Evolutionary conservation across 64 coral and sea anemone species (phyloP), one percentile per base, ranked within the genome.

Genomic region (Platygyra sinensis): DNA sequence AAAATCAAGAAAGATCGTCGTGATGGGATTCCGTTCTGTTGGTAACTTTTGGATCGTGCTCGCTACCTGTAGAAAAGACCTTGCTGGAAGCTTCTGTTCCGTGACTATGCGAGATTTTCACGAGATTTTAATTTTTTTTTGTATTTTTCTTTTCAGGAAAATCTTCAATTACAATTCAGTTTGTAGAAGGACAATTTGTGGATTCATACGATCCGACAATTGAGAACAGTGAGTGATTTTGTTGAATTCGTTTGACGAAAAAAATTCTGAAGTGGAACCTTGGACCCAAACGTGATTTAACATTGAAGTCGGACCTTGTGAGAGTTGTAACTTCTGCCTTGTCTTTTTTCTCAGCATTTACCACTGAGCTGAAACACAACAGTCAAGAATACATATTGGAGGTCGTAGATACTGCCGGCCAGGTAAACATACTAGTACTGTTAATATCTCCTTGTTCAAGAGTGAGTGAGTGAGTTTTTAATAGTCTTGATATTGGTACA

Each of bases 141-240:
- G 32, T 94, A 39, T 86, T 93, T 72, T 60, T 77, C 24, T 22
- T 77, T 75, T 27, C 77, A 99, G 97, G 97, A 19, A 99, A 99
- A 52, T 99, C 97, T 22, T 99, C 97, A 17, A 91, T 99, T 71
- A 99, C 97, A 32, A 99, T 99, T 39, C 97, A 99, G 86, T 99
- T 95, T 33, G 97, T 99, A 30, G 97, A 99, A 86, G 94, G 94
- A 36, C 97, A 99, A 57, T 99, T 99, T 89, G 97, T 99, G 62
- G 97, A 99, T 92, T 99, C 97, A 13, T 99, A 99, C 69, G 97
- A 99, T 90, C 97, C 97, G 8, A 99, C 97, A 22, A 99, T 99
- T 55, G 97, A 99, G 79, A 99, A 99, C 86, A 96, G 97, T 99
- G 78, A 99, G 97, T 90, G 6, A 9, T 18, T 76, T 72, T 50